phyloP scores from a whole-genome alignment of 1,140 invertebrate species.

The Drosophila ironensis region DNA sequence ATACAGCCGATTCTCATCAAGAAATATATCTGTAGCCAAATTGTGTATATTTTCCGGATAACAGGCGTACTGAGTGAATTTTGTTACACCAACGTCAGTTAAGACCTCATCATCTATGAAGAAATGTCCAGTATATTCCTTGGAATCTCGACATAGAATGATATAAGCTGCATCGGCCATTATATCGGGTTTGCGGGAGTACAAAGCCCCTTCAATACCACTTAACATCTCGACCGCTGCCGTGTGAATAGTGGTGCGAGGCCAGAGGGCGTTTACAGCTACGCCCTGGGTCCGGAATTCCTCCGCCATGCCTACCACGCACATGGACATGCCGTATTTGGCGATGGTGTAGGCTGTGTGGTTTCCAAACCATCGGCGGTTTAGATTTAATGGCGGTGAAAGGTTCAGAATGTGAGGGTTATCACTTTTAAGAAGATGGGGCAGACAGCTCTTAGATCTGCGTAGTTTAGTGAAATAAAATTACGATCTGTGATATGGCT shows the following conservation, averaged over 20 bases:
- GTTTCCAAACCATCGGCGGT: constrained; percentile 94
- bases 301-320: constrained; percentile 96
- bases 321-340: constrained; percentile 99
- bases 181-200: constrained; percentile 93
- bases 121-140: constrained; percentile 93
- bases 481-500: not conserved
- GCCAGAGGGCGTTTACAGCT: constrained; percentile 98
- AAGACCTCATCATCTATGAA: constrained; percentile 96
- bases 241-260: constrained; percentile 95
- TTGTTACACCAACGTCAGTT: constrained; percentile 88
- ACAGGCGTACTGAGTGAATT: constrained; percentile 93
- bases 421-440: constrained; percentile 92
- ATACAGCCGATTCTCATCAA: constrained; percentile 84
- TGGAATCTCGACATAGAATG: constrained; percentile 90
- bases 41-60: constrained; percentile 87
- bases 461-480: constrained; percentile 84
- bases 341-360: constrained; percentile 99
- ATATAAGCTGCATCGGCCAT: constrained; percentile 97
- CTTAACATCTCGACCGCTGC: constrained; percentile 99
- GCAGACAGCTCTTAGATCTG: constrained; percentile 96
- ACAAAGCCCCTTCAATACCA: constrained; percentile 92
- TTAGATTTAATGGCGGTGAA: constrained; percentile 97
- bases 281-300: constrained; percentile 93
- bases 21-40: constrained; percentile 94
- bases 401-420: constrained; percentile 98